These are phyloP conservation scores for Pseudomyrmex flavicornis DNA, from an alignment of 1,140 invertebrate species.

Conservation along the genomic window DNA sequence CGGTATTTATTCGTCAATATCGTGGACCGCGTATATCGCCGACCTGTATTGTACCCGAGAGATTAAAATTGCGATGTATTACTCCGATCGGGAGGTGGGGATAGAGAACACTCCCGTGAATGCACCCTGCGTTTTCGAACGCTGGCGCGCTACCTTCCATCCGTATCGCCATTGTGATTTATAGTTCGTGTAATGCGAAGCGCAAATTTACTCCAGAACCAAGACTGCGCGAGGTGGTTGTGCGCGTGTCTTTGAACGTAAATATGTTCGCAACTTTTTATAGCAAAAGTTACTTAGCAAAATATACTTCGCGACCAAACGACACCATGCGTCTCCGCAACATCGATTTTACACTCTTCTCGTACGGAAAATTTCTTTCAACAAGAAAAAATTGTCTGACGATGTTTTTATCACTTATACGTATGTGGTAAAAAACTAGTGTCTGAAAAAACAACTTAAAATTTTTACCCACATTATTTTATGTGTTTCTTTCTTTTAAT, in stretches of 20 bases:
- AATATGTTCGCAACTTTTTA: constrained; percentile 20
- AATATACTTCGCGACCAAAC: neutral
- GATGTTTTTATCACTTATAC: too few relatives aligned
- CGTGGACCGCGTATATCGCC: constrained; percentile 28
- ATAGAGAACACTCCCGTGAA: constrained; percentile 18
- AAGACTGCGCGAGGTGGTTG: neutral
- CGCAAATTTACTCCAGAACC: constrained; percentile 31
- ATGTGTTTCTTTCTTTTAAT: too few relatives aligned
- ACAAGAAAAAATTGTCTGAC: neutral
- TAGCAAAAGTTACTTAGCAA: neutral
- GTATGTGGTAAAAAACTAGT: too few relatives aligned
- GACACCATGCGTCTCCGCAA: too few relatives aligned
- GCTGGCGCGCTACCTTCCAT: constrained; percentile 17
- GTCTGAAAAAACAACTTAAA: too few relatives aligned
- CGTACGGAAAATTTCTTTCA: constrained; percentile 2
- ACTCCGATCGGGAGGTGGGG: constrained; percentile 20
- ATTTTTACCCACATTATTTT: too few relatives aligned
- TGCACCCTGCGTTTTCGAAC: constrained; percentile 39
- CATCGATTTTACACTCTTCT: neutral
- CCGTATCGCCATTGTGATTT: constrained; percentile 42
- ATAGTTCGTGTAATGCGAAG: constrained; percentile 49
- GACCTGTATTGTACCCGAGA: constrained; percentile 49
- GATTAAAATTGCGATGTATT: constrained; percentile 61
- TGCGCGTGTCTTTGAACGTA: neutral
- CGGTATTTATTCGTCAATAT: constrained; percentile 61